phyloP scores from a whole-genome alignment of 2,113 vertebrate species.

The Dolichallabes microphthalmus region DNA sequence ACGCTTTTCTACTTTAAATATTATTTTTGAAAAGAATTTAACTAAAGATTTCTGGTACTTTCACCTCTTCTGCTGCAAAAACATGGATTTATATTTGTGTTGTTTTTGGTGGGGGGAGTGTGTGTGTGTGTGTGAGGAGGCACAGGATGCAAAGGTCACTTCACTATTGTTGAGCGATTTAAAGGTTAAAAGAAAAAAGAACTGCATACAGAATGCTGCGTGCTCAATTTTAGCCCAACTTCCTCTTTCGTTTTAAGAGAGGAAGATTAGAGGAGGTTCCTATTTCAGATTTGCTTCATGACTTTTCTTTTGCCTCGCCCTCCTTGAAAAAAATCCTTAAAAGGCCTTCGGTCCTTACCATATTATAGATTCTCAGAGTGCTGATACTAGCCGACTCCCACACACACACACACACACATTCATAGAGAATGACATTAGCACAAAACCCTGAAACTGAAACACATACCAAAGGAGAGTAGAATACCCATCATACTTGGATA shows the following conservation, averaged over 20 bases:
- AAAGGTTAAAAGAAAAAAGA: conserved; percentile 1
- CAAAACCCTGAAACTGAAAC: conserved; percentile 8
- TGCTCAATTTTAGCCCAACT: conserved; percentile 16
- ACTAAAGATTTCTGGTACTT: neutral
- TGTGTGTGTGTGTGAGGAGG: neutral
- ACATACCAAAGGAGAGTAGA: neutral
- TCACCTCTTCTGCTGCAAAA: neutral
- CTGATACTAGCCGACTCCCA: neutral
- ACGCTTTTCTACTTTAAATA: neutral
- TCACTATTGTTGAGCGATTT: conserved; percentile 3
- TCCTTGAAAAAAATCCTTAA: conserved; percentile 45
- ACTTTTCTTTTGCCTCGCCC: conserved; percentile 28
- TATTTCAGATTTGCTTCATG: conserved; percentile 36
- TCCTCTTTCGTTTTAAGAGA: conserved; percentile 36
- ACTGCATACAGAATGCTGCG: conserved; percentile 1
- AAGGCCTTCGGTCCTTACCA: conserved; percentile 29
- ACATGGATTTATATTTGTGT: neutral
- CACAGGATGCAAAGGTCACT: conserved; percentile 1
- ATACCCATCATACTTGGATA: conserved; percentile 13
- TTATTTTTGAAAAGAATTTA: too few species aligned
- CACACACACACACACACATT: conserved; percentile 6
- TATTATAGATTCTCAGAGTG: conserved; percentile 18
- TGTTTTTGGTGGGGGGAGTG: neutral
- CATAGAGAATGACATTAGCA: neutral
- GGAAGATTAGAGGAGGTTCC: conserved; percentile 23